phyloP scores from a whole-genome alignment of 2,888 invertebrate genomes.

The Lasiommata megera region DNA sequence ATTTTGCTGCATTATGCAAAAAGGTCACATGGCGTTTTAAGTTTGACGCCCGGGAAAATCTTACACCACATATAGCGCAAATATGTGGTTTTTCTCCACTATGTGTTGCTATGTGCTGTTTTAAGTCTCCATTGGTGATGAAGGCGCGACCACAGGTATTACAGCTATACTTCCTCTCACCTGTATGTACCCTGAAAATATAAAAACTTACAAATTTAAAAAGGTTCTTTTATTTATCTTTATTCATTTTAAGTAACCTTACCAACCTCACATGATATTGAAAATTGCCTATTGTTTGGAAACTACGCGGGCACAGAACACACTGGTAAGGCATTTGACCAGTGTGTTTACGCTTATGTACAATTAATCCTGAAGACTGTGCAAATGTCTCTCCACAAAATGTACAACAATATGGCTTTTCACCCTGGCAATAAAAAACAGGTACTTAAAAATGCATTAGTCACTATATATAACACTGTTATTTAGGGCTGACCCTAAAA shows the following conservation, averaged over 20 bases:
- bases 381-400: conserved; percentile 67
- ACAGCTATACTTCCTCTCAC: conserved; percentile 72
- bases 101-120: conserved; percentile 64
- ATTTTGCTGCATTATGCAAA: conserved; percentile 46
- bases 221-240: conserved; percentile 2
- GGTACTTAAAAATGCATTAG: too few relatives aligned
- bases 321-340: conserved; percentile 72
- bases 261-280: conserved; percentile 69
- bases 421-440: conserved; percentile 48
- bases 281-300: conserved; percentile 69
- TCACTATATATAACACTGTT: too few relatives aligned
- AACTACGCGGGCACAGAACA: conserved; percentile 63
- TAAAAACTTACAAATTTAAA: too few relatives aligned
- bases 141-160: conserved; percentile 63
- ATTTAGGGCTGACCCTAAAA: too few relatives aligned
- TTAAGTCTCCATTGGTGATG: conserved; percentile 70
- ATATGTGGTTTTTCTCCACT: conserved; percentile 63
- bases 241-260: neutral
- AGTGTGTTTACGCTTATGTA: conserved; percentile 68
- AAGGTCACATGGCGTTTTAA: conserved; percentile 64
- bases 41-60: conserved; percentile 64
- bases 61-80: conserved; percentile 63
- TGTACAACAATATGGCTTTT: conserved; percentile 68
- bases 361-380: conserved; percentile 65
- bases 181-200: conserved; percentile 70